Conservation (phyloP, 2,113 vertebrate species). For the Brevimyrus niger region DNA sequence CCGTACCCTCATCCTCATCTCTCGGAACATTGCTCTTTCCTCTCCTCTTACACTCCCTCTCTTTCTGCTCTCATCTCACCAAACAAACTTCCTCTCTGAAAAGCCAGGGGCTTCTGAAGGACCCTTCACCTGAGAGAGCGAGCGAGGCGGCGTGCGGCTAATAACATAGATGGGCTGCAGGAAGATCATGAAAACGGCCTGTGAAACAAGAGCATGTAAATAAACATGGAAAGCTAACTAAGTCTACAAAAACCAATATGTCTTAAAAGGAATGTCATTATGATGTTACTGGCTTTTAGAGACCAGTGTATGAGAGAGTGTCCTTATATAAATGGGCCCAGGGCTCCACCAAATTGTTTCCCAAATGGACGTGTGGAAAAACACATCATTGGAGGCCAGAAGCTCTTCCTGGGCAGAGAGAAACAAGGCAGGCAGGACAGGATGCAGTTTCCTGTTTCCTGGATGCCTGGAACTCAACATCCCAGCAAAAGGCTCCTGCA, state of each 20-base stretch:
- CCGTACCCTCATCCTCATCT: neutral
- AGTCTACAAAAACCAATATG: neutral
- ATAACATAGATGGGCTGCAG: slow-evolving; percentile 1
- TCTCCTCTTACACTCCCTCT: neutral
- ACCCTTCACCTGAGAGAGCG: slow-evolving; percentile 3
- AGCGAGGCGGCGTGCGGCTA: neutral
- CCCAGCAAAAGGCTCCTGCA: neutral
- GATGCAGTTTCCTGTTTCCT: neutral
- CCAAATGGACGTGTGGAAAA: slow-evolving; percentile 2
- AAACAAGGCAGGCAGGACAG: slow-evolving; percentile 10
- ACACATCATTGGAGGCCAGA: neutral
- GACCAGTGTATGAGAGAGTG: neutral
- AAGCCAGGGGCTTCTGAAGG: slow-evolving; percentile 17
- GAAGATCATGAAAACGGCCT: neutral
- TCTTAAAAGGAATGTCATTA: neutral
- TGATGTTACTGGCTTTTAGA: neutral
- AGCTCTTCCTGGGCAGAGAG: neutral
- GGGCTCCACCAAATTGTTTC: neutral
- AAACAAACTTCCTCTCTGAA: slow-evolving; percentile 23
- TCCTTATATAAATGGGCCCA: neutral
- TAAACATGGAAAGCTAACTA: neutral
- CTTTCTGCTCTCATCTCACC: slow-evolving; percentile 16
- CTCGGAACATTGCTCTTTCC: neutral
- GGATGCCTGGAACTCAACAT: neutral
- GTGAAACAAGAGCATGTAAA: neutral